Conservation (phyloP, 1,140 invertebrate species). For the Hestina assimilis region DNA sequence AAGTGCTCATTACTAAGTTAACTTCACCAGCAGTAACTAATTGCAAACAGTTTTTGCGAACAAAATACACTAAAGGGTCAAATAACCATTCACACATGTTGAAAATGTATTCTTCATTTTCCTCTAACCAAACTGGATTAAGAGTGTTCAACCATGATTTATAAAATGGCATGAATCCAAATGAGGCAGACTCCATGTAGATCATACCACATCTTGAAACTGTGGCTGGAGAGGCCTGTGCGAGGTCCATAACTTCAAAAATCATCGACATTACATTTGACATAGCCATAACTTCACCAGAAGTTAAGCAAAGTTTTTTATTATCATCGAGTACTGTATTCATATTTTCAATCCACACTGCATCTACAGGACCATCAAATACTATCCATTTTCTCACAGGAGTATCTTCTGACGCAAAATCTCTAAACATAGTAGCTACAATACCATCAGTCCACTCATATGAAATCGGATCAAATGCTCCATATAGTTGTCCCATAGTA, state of each 20-base stretch:
- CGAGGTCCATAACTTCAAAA: slow-evolving; percentile 95
- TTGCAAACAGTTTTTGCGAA: slow-evolving; percentile 83
- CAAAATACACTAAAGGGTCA: slow-evolving; percentile 83
- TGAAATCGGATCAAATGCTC: slow-evolving; percentile 92
- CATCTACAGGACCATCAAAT: slow-evolving; percentile 95
- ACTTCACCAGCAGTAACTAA: slow-evolving; percentile 86
- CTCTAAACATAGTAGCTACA: slow-evolving; percentile 86
- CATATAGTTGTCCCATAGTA: slow-evolving; percentile 94
- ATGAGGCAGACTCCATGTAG: slow-evolving; percentile 89
- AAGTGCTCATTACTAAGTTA: slow-evolving; percentile 84
- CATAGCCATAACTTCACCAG: slow-evolving; percentile 94
- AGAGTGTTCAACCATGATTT: slow-evolving; percentile 87
- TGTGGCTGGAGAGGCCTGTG: slow-evolving; percentile 93
- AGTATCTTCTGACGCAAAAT: slow-evolving; percentile 83
- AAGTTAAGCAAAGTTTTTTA: slow-evolving; percentile 93
- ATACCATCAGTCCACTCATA: slow-evolving; percentile 96
- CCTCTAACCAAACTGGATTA: slow-evolving; percentile 82
- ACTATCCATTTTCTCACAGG: slow-evolving; percentile 90
- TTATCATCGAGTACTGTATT: slow-evolving; percentile 97
- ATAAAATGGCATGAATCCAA: slow-evolving; percentile 85
- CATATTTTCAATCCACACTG: slow-evolving; percentile 97
- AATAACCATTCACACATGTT: slow-evolving; percentile 88
- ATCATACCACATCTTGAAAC: slow-evolving; percentile 98
- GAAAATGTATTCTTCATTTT: slow-evolving; percentile 81
- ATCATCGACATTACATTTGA: slow-evolving; percentile 92